phyloP scores from a whole-genome alignment of 2,797 vertebrate genomes.

The Galagoides demidoff region DNA sequence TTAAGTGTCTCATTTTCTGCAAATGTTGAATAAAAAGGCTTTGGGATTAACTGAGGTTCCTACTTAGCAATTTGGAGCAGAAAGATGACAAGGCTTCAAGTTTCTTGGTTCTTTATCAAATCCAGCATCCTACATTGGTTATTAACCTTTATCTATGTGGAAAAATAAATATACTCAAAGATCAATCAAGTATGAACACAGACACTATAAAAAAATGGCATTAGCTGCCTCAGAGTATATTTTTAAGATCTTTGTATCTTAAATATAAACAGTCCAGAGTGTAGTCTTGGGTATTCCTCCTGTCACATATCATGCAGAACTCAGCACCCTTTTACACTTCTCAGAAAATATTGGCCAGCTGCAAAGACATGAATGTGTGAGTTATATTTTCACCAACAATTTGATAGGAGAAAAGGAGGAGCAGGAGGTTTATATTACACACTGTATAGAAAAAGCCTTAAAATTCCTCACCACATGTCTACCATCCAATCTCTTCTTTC shows the following conservation, averaged over 20 bases:
- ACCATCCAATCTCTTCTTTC: not conserved
- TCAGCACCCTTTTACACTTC: not conserved
- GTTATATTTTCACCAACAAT: not conserved
- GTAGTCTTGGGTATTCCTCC: not conserved
- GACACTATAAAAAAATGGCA: not conserved
- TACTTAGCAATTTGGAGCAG: not conserved
- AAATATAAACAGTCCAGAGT: not conserved
- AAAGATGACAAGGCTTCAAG: not conserved
- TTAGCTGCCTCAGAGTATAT: not conserved
- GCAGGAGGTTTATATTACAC: not conserved
- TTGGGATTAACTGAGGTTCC: not conserved
- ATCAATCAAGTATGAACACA: not conserved
- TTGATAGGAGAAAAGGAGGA: not conserved
- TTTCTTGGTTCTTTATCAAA: not conserved
- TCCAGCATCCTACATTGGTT: not conserved
- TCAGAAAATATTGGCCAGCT: not conserved
- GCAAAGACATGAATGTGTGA: not conserved
- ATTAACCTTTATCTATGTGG: not conserved
- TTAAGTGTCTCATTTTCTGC: not conserved
- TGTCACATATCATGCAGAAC: not conserved
- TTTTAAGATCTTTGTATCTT: not conserved
- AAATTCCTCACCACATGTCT: not conserved
- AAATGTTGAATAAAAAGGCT: not conserved
- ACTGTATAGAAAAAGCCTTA: not conserved
- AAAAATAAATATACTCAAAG: not conserved